Conservation (phyloP, 2,888 invertebrate species). For the Odontocerum albicorne region DNA sequence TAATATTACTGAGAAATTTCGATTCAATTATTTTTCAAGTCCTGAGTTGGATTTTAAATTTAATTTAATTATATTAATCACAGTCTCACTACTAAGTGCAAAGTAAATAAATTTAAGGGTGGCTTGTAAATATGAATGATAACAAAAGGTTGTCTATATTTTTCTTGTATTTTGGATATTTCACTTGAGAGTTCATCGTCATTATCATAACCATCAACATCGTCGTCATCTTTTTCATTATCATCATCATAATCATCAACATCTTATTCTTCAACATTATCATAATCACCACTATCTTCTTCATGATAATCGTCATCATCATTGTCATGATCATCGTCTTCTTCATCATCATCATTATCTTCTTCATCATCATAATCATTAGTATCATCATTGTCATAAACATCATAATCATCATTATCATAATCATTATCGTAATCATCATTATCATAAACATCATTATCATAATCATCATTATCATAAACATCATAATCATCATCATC, state of each 20-base stretch:
- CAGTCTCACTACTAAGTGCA: too few species aligned
- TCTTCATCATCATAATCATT: slow-evolving; percentile 44
- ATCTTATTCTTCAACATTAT: slow-evolving; percentile 36
- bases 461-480: slow-evolving; percentile 45
- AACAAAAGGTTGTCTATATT: too few species aligned
- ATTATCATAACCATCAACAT: slow-evolving; percentile 8
- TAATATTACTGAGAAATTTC: too few species aligned
- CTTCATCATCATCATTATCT: slow-evolving; percentile 39
- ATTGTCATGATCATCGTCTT: slow-evolving; percentile 39
- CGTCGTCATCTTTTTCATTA: slow-evolving; percentile 40
- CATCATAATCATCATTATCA: slow-evolving; percentile 36
- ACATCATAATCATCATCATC: slow-evolving; percentile 37
- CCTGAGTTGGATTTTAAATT: too few species aligned
- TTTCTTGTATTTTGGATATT: too few species aligned
- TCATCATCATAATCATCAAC: slow-evolving; percentile 39
- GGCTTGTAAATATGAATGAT: too few species aligned
- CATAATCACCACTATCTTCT: slow-evolving; percentile 40
- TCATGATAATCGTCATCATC: slow-evolving; percentile 43
- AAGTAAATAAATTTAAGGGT: too few species aligned
- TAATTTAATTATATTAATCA: too few species aligned
- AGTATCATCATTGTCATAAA: slow-evolving; percentile 43
- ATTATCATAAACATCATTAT: slow-evolving; percentile 42
- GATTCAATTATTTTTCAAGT: too few species aligned
- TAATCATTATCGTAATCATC: slow-evolving; percentile 41
- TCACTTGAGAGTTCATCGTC: too few species aligned